These are phyloP conservation scores for Zaprionus kolodkinae DNA, from an alignment of 1,140 invertebrate genomes.

Conservation along the genomic window DNA sequence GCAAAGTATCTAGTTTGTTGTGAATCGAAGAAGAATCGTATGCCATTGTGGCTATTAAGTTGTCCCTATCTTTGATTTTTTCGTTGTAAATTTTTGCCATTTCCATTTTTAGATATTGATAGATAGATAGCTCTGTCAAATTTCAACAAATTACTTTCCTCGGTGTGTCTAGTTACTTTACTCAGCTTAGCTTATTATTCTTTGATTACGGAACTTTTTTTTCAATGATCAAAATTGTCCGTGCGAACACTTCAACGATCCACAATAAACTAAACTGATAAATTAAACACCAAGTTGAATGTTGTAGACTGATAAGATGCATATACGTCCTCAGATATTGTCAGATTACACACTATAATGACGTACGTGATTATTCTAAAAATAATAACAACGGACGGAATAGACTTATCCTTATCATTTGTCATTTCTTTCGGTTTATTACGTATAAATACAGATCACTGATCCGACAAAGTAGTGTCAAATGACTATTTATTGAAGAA, in stretches of 20 bases:
- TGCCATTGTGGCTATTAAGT: conserved; percentile 3
- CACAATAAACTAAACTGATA: conserved; percentile 31
- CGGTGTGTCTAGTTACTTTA: neutral
- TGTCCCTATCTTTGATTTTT: neutral
- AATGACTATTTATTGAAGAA: neutral
- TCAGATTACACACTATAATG: conserved; percentile 10
- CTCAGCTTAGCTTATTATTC: neutral
- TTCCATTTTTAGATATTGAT: conserved; percentile 1
- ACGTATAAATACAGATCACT: conserved; percentile 13
- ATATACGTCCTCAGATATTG: conserved; percentile 17
- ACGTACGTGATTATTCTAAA: conserved; percentile 23
- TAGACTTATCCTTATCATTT: conserved; percentile 28
- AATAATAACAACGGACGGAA: conserved; percentile 1
- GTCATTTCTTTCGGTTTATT: conserved; percentile 9
- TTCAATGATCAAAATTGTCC: neutral
- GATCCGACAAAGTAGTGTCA: conserved; percentile 5
- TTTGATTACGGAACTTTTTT: neutral
- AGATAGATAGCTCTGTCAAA: neutral
- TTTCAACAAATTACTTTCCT: neutral
- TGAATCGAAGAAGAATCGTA: conserved; percentile 8
- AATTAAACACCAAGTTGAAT: conserved; percentile 18
- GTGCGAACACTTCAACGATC: conserved; percentile 22
- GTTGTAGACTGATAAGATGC: conserved; percentile 20
- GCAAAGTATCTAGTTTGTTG: conserved; percentile 16
- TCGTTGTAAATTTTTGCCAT: conserved; percentile 8